These are phyloP conservation scores for Dryococelus australis DNA, from an alignment of 2,888 invertebrate genomes.

Conservation along the genomic window DNA sequence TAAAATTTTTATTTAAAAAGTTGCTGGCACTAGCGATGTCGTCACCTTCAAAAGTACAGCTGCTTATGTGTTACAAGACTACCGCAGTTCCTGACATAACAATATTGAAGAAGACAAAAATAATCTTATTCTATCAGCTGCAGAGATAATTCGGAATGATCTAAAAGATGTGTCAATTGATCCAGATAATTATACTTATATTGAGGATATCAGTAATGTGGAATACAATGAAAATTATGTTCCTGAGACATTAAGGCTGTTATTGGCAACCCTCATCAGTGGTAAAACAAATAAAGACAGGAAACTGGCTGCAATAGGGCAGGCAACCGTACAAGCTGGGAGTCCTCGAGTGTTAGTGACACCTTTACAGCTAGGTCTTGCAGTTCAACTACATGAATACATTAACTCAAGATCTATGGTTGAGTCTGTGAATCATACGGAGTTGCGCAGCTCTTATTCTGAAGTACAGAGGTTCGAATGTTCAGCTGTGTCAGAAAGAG, in stretches of 20 bases:
- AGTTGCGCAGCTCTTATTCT: neutral
- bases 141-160: conserved; percentile 21
- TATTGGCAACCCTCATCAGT: neutral
- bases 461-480: conserved; percentile 13
- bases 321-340: neutral
- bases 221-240: conserved; percentile 17
- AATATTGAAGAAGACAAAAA: too few relatives aligned
- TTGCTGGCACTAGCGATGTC: too few relatives aligned
- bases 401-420: conserved; percentile 11
- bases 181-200: conserved; percentile 19
- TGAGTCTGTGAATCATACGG: neutral
- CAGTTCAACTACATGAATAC: conserved; percentile 24
- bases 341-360: neutral
- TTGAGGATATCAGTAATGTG: neutral
- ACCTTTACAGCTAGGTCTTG: conserved; percentile 11
- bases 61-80: too few relatives aligned
- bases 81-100: too few relatives aligned
- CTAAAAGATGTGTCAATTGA: conserved; percentile 18
- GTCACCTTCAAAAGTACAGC: conserved; percentile 24
- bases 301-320: conserved; percentile 18
- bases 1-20: neutral
- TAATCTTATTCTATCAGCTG: too few relatives aligned
- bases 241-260: neutral
- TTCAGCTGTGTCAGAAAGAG: conserved; percentile 20
- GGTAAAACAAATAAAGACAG: neutral